Evolutionary conservation across 2,113 vertebrate genomes (phyloP), one percentile per base, ranked within the genome.

Genomic region (Brachirus orientalis): DNA sequence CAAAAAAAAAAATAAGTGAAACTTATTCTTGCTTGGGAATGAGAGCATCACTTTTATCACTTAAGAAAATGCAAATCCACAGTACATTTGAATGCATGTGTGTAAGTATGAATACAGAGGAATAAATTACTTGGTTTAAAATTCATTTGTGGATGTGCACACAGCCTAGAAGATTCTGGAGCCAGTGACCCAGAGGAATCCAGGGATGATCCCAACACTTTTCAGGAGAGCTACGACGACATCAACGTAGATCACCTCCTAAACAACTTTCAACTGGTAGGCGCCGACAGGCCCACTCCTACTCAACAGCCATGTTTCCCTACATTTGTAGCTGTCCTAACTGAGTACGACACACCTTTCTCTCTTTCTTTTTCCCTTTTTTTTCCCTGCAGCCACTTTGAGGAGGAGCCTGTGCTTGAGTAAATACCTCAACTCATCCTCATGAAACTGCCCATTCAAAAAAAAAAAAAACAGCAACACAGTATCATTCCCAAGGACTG

Each of bases 211-310:
- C 89, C 94, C 52, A 88, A 48, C 72, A 36, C 92, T 33, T 93
- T 94, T 85, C 94, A 91, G 81, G 95, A 95, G 91, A 97, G 84
- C 92, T 94, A 95, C 16, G 94, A 94, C 10, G 90, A 93, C 63
- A 60, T 91, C 74, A 92, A 90, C 41, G 86, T 95, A 86, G 92
- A 94, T 81, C 94, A 95, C 36, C 86, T 96, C 67, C 91, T 94
- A 50, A 95, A 93, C 80, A 92, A 87, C 88, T 84, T 95, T 75
- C 94, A 94, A 55, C 65, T 94, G 95, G 98, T 98, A 92, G 14
- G 92, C 44, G 10, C 17, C 55, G 17, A 62, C 14, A 33, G 10
- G 50, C 46, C 44, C 13, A 37, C 9, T 10, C 33, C 37, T 43
- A 43, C 40, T 12, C 40, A 13, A 10, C 40, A 43, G 11, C 4